Base-by-base conservation (phyloP, 2,888 invertebrate species). In the Tenthredo notha region DNA sequence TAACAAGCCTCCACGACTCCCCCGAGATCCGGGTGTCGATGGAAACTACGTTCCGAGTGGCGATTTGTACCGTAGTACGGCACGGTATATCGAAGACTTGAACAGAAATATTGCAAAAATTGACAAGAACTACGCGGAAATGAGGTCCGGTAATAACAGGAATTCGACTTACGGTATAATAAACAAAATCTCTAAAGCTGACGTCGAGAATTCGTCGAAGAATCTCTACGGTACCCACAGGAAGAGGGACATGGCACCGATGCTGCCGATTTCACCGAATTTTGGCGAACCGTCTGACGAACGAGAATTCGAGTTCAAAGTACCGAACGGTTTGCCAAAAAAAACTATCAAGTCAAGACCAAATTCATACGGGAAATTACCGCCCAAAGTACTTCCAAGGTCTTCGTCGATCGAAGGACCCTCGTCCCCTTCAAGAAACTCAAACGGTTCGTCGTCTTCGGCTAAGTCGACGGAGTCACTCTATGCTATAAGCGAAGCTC, bases 51-150 rank as follows among this genome's bases (percentile, higher is more conserved):
- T 92, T 0, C 91, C 92, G 0, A 92, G 92, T 67, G 92, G 92
- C 21, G 92, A 92, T 88, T 88, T 92, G 3, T 92, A 92, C 65
- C 89, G 91, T 9, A 92, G 91, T 61, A 92, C 92, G 1, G 90
- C 90, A 0, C 90, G 90, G 78, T 92, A 92, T 86, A 92, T 92
- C 86, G 92, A 92, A 78, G 92, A 92, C 77, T 91, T 92, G 15
- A 92, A 92, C 84, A 88, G 89, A 10, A 92, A 92, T 85, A 90
- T 92, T 15, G 92, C 92, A 0, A 92, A 92, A 85, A 92, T 92
- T 80, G 92, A 92, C 70, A 91, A 92, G 80, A 92, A 90, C 37
- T 92, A 91, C 87, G 92, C 91, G 83, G 90, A 91, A 70, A 85
- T 92, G 12, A 87, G 90, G 18, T 88, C 88, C 40, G 86, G 85